Evolutionary conservation across 2,113 vertebrate species (phyloP).

Genomic region (Anhinga rufa): DNA sequence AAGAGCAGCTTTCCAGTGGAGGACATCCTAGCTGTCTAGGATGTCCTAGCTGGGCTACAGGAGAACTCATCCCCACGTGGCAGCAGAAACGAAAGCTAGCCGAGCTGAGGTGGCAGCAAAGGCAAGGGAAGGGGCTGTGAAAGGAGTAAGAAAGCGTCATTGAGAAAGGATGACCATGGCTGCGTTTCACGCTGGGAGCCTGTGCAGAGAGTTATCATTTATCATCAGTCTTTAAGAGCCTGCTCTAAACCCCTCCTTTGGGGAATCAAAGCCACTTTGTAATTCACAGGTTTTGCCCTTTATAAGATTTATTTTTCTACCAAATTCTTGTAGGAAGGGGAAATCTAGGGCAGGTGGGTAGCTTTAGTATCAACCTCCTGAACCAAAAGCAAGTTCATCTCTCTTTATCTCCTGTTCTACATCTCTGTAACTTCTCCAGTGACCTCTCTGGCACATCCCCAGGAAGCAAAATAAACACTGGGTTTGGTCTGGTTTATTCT

Average conservation of each 20-base stretch:
- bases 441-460: neutral
- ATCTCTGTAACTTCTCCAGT: neutral
- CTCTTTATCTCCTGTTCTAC: neutral
- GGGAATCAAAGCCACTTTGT: neutral
- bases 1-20: neutral
- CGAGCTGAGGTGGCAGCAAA: neutral
- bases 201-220: neutral
- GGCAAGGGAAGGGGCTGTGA: neutral
- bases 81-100: neutral
- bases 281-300: neutral
- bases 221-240: neutral
- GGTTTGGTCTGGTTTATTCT: neutral
- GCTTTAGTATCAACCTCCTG: neutral
- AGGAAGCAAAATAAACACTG: neutral
- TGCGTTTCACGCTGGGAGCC: neutral
- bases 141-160: fast-evolving
- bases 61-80: fast-evolving
- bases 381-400: neutral
- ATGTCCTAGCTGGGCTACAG: neutral
- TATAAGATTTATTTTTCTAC: neutral
- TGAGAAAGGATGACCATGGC: neutral
- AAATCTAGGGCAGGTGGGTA: neutral
- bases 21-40: too few relatives aligned
- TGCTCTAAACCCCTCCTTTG: neutral
- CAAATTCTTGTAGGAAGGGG: neutral